A percentile compares a stretch with the other conserved stretches of the same genome.
These are phyloP conservation scores for Rissa tridactyla DNA, from an alignment of 2,113 vertebrate genomes.

Conservation along the genomic window DNA sequence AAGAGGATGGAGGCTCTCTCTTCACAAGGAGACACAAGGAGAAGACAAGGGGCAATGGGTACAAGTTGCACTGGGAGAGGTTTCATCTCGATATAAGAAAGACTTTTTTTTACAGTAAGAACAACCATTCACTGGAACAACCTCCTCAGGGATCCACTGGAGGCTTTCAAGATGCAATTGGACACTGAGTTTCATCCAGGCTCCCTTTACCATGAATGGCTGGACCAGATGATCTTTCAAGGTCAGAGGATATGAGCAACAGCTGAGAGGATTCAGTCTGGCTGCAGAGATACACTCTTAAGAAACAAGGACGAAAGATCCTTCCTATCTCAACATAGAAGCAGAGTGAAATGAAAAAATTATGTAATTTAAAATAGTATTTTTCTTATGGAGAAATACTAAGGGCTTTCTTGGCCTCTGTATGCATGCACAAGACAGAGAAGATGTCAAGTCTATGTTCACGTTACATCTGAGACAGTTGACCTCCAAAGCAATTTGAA, in stretches of 20 bases:
- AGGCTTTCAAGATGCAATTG: not conserved
- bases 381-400: not conserved
- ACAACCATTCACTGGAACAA: not conserved
- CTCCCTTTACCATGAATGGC: not conserved
- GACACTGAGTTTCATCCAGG: not conserved
- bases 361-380: accelerated
- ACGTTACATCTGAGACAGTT: not conserved
- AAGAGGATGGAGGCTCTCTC: not conserved
- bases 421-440: not conserved
- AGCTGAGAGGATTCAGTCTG: not conserved
- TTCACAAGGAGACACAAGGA: not conserved
- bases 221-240: not conserved
- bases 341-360: not conserved
- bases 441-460: not conserved
- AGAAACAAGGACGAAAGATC: not conserved
- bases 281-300: not conserved
- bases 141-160: not conserved
- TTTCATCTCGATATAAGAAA: not conserved
- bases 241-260: not conserved
- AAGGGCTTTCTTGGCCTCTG: not conserved
- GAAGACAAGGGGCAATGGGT: not conserved
- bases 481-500: not conserved
- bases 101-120: not conserved
- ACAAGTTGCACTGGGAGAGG: not conserved
- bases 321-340: not conserved